Percentiles rank a stretch among this genome's conserved stretches.
Evolutionary conservation across 2,888 invertebrate species (phyloP).

Genomic region (Tuta absoluta): DNA sequence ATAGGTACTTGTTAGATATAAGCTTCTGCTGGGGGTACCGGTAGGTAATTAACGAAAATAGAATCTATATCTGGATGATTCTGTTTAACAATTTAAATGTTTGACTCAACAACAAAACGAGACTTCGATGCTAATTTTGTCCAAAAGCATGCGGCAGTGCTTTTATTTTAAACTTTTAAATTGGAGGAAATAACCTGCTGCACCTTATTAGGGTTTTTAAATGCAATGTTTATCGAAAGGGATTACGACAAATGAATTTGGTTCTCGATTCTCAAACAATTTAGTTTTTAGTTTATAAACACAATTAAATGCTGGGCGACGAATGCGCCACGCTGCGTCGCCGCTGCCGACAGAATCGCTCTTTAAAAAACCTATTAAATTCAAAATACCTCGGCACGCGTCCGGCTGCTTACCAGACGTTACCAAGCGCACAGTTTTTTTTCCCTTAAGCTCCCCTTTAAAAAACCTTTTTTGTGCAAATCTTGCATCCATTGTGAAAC

Average conservation of each 20-base stretch:
- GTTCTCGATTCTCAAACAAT: constrained; percentile 32
- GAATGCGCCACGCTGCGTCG: constrained; percentile 45
- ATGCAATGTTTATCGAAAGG: constrained; percentile 25
- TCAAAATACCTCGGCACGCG: constrained; percentile 66
- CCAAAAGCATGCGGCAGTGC: neutral
- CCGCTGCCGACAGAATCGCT: constrained; percentile 36
- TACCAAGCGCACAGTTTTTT: constrained; percentile 28
- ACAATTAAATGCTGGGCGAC: constrained; percentile 34
- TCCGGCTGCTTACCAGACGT: constrained; percentile 47
- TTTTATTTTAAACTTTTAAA: neutral
- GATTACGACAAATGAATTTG: constrained; percentile 32
- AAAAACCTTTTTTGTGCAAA: constrained; percentile 76
- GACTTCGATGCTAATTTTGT: neutral
- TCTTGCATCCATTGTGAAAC: constrained; percentile 70
- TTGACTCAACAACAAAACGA: neutral
- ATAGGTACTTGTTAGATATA: too few species aligned
- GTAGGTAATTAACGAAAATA: too few species aligned
- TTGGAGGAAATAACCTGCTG: constrained; percentile 13
- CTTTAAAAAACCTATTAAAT: constrained; percentile 56
- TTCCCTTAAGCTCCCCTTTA: constrained; percentile 58
- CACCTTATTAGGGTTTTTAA: constrained; percentile 20
- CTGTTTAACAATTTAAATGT: neutral
- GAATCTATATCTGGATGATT: neutral
- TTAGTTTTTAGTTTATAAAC: constrained; percentile 34
- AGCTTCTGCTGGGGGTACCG: too few species aligned